These are phyloP conservation scores for Sialia sialis DNA, from an alignment of 2,113 vertebrate genomes.

Conservation along the genomic window DNA sequence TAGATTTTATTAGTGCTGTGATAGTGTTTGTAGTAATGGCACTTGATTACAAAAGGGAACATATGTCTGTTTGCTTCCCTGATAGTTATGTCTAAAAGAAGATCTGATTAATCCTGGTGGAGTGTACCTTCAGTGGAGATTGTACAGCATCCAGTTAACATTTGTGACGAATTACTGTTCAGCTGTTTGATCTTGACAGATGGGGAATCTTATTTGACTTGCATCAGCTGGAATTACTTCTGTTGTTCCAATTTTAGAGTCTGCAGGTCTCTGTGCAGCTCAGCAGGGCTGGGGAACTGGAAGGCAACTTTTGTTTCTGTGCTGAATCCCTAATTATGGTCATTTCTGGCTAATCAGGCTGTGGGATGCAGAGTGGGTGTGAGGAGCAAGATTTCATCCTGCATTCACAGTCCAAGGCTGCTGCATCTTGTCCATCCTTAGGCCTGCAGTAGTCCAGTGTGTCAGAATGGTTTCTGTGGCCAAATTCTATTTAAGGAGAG, in stretches of 20 bases:
- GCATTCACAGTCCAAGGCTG: not conserved
- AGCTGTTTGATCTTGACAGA: slow-evolving; percentile 35
- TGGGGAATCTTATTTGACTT: slow-evolving; percentile 5
- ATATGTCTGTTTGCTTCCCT: slow-evolving; percentile 20
- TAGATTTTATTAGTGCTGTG: not conserved
- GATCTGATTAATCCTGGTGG: slow-evolving; percentile 39
- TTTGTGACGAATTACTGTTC: not conserved
- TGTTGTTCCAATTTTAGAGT: not conserved
- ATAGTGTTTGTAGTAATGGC: not conserved
- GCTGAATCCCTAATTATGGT: not conserved
- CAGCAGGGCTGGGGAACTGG: not conserved
- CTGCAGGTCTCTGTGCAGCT: not conserved
- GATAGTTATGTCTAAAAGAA: not conserved
- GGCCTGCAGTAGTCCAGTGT: not conserved
- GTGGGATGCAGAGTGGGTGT: not conserved
- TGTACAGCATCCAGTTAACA: not conserved
- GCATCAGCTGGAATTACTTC: slow-evolving; percentile 43
- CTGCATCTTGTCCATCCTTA: not conserved
- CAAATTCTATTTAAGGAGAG: not conserved
- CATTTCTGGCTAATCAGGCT: not conserved
- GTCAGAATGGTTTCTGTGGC: not conserved
- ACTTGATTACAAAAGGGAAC: slow-evolving; percentile 17
- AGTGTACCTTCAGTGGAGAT: not conserved
- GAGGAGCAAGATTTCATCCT: not conserved
- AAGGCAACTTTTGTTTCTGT: not conserved